phyloP scores from a whole-genome alignment of 2,113 vertebrate genomes.

The Labrus mixtus region DNA sequence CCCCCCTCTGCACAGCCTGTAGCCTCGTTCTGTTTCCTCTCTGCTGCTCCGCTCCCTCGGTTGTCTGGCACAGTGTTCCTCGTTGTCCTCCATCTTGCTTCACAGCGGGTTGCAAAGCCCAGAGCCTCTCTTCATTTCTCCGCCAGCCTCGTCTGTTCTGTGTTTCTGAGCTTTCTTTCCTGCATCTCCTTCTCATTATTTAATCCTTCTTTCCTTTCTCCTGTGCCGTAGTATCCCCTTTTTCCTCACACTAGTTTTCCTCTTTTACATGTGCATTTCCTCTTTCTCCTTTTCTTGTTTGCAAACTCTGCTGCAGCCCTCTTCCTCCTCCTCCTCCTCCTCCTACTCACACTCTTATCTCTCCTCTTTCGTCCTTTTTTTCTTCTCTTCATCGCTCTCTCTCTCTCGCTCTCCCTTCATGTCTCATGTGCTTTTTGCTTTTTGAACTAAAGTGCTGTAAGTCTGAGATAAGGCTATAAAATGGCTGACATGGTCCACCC shows the following conservation, averaged over 20 bases:
- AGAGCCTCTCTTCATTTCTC: constrained; percentile 43
- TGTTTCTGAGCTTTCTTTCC: not conserved
- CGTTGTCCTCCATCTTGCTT: constrained; percentile 73
- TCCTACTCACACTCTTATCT: constrained; percentile 55
- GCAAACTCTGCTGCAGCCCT: constrained; percentile 40
- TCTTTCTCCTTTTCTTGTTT: constrained; percentile 60
- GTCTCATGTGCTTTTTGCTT: constrained; percentile 47
- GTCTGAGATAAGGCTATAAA: constrained; percentile 78
- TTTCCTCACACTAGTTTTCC: constrained; percentile 36
- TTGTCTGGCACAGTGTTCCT: constrained; percentile 57
- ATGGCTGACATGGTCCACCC: constrained; percentile 78
- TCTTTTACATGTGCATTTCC: constrained; percentile 43
- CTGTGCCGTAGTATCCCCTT: constrained; percentile 4
- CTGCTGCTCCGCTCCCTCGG: constrained; percentile 44
- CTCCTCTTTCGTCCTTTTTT: constrained; percentile 54
- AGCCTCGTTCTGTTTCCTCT: constrained; percentile 62
- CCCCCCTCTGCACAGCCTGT: constrained; percentile 50
- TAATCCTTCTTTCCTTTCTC: constrained; percentile 20
- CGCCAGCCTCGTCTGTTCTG: constrained; percentile 26
- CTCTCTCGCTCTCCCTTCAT: constrained; percentile 23
- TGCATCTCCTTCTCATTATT: constrained; percentile 19
- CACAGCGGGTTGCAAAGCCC: constrained; percentile 60
- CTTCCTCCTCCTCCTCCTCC: not conserved
- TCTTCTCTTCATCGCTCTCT: constrained; percentile 55
- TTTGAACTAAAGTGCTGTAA: constrained; percentile 78